Conservation (phyloP, 2,113 vertebrate species). For the Melanocharis versteri region DNA sequence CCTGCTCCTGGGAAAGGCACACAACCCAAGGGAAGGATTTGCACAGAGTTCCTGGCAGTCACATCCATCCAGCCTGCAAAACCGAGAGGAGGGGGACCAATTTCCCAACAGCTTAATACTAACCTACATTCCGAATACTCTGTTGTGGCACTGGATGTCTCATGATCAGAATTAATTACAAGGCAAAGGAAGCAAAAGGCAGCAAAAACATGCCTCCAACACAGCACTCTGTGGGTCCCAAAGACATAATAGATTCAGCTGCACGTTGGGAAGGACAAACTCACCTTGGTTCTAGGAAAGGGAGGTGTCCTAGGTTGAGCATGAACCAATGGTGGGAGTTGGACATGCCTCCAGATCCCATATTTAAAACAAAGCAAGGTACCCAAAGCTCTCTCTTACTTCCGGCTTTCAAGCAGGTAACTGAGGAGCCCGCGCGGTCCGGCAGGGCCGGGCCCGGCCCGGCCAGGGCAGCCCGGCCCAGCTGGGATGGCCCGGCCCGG, state of each 20-base stretch:
- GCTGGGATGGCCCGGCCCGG: no score
- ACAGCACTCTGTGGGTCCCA: background rate
- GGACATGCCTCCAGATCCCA: no score
- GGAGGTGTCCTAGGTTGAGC: no score
- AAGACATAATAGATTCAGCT: background rate
- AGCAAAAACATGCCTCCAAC: background rate
- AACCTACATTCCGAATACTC: background rate
- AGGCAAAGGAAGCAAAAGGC: background rate
- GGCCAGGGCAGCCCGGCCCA: no score
- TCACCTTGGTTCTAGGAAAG: background rate
- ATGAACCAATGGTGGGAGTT: no score
- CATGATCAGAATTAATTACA: background rate
- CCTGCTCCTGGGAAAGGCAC: background rate
- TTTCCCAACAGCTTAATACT: background rate
- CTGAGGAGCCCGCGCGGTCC: no score
- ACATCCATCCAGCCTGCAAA: background rate
- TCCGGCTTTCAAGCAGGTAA: no score
- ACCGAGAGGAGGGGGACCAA: accelerated
- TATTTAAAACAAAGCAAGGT: no score
- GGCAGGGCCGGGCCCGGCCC: no score
- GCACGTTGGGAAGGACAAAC: background rate
- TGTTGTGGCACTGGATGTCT: background rate
- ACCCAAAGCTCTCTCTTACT: no score
- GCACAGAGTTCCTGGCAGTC: background rate
- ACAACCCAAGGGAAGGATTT: background rate